Percentiles rank a stretch among this genome's conserved stretches.
These are phyloP conservation scores for Scelioninae gen. 1 DNA, from an alignment of 2,888 invertebrate species.

Conservation along the genomic window DNA sequence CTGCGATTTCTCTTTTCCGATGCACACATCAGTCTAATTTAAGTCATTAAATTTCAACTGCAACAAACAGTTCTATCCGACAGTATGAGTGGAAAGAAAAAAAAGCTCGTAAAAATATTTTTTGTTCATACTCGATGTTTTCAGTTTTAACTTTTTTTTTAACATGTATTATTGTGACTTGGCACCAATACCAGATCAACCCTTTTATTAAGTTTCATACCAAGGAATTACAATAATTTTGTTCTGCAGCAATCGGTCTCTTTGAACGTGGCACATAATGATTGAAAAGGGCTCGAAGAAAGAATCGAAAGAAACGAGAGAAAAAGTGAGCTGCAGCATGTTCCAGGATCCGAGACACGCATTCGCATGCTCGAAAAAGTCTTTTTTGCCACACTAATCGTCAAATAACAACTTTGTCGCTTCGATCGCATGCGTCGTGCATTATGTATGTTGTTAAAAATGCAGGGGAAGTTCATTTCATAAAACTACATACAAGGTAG, in stretches of 20 bases:
- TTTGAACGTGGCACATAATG: conserved; percentile 60
- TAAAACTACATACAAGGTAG: conserved; percentile 47
- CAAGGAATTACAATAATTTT: conserved; percentile 64
- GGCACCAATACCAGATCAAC: conserved; percentile 18
- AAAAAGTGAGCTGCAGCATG: conserved; percentile 49
- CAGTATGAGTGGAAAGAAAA: conserved; percentile 4
- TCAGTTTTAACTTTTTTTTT: conserved; percentile 40
- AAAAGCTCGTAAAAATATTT: conserved; percentile 9
- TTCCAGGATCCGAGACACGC: conserved; percentile 67
- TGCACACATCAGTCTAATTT: neutral
- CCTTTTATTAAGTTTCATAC: conserved; percentile 56
- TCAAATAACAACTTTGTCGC: conserved; percentile 68
- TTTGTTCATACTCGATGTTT: conserved; percentile 25
- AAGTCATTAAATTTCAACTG: conserved; percentile 10
- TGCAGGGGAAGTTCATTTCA: conserved; percentile 62
- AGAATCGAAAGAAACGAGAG: conserved; percentile 61
- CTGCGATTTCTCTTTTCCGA: neutral
- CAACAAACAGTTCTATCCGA: conserved; percentile 1
- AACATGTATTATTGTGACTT: conserved; percentile 48
- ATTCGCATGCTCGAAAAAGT: conserved; percentile 62
- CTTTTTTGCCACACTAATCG: conserved; percentile 60
- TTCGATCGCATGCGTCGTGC: conserved; percentile 55
- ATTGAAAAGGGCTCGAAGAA: conserved; percentile 65
- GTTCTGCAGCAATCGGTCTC: conserved; percentile 63
- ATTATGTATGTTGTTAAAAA: conserved; percentile 54